Conservation (phyloP, 2,113 vertebrate species). For the Emydura subglobosa region DNA sequence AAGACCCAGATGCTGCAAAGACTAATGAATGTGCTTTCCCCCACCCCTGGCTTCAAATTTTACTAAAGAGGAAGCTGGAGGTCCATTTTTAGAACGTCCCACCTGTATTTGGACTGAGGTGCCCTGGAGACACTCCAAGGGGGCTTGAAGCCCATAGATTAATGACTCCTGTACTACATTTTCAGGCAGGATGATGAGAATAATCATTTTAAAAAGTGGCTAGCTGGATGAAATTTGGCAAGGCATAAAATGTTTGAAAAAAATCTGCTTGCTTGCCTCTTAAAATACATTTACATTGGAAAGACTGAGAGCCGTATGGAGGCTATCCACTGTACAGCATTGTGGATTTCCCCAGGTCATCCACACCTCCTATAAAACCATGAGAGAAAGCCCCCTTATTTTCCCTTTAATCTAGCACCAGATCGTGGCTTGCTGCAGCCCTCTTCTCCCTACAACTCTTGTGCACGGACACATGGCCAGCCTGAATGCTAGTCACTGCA, state of each 20-base stretch:
- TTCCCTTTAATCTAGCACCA: neutral
- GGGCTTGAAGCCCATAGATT: neutral
- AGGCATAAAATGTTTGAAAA: neutral
- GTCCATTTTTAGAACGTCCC: neutral
- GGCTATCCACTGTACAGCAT: rapidly evolving
- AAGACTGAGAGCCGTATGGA: neutral
- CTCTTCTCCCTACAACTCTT: neutral
- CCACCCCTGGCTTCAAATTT: neutral
- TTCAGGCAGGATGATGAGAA: neutral
- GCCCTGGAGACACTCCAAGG: neutral
- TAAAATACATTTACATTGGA: neutral
- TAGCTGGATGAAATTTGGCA: neutral
- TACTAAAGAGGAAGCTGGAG: neutral
- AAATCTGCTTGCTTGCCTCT: neutral
- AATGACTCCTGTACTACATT: neutral
- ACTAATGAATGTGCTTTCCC: neutral
- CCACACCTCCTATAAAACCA: neutral
- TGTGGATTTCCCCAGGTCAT: neutral
- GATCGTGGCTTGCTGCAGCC: neutral
- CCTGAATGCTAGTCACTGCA: rapidly evolving
- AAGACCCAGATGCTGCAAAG: rapidly evolving
- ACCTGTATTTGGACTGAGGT: neutral
- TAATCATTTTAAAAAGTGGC: neutral
- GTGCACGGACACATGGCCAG: neutral
- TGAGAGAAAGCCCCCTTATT: neutral